Evolutionary conservation across 2,888 invertebrate genomes (phyloP).

Genomic region (Leucophenga maculata): DNA sequence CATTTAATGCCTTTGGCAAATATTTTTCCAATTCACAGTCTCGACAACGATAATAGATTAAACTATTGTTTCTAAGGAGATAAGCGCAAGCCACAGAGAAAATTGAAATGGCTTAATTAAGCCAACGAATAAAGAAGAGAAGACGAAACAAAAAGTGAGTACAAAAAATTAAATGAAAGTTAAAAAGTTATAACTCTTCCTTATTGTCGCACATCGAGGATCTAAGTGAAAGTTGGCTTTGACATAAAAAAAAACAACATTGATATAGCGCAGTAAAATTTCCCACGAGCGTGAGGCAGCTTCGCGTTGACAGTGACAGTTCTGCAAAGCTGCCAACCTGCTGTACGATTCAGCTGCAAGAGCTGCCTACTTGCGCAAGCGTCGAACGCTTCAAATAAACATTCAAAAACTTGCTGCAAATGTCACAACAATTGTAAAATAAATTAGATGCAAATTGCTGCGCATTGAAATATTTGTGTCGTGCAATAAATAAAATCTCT

Average conservation of each 20-base stretch:
- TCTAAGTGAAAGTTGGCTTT: constrained; percentile 19
- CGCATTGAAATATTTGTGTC: constrained; percentile 19
- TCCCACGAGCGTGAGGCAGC: constrained; percentile 7
- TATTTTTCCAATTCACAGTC: constrained; percentile 21
- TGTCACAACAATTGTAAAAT: constrained; percentile 62
- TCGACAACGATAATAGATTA: constrained; percentile 51
- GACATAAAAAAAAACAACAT: constrained; percentile 17
- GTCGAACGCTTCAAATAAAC: constrained; percentile 24
- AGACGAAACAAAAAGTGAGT: constrained; percentile 21
- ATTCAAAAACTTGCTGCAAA: constrained; percentile 39
- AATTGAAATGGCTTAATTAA: constrained; percentile 52
- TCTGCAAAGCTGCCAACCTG: constrained; percentile 7
- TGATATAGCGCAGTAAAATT: constrained; percentile 36
- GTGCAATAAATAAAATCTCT: constrained; percentile 16
- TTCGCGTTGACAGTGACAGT: background rate
- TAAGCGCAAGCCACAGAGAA: constrained; percentile 38
- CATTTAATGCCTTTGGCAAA: constrained; percentile 16
- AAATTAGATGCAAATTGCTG: constrained; percentile 62
- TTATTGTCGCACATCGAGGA: constrained; percentile 3
- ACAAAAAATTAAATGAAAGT: constrained; percentile 47
- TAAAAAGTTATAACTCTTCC: constrained; percentile 15
- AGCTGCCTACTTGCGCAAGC: constrained; percentile 41
- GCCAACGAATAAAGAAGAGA: constrained; percentile 29
- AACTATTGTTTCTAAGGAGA: constrained; percentile 53
- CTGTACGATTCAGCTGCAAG: background rate